Base-by-base conservation (phyloP, 1,140 invertebrate species). In the Cyclargus thomasi region DNA sequence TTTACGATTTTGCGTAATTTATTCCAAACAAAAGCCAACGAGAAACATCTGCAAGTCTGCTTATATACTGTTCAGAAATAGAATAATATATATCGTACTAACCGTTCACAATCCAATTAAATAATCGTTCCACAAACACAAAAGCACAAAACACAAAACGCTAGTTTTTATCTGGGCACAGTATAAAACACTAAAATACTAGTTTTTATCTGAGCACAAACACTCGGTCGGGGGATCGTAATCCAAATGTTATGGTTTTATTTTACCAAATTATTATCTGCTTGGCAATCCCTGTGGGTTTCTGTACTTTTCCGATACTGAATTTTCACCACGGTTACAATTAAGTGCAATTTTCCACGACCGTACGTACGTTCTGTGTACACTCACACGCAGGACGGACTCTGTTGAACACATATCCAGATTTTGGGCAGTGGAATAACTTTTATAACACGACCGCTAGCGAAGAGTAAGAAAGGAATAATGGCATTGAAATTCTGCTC, bases 31-130 rank as follows among this genome's bases (percentile, higher is more conserved):
- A 18, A 59, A 20, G 55, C 20, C 20, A 59, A 59, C 20, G 18
- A 21, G 55, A 20, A 59, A 59, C 55, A 59, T 59, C 55, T 59
- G 55, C 55, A 59, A 20, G 55, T 59, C 17, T 59, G 55, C 18
- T 59, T 11, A 2, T 59, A 59, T 21, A 59, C 55, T 59, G 20
- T 59, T 59, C 55, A 59, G 20, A 59, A 59, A 59, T 59, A 59
- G 55, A 59, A 59, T 59, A 20, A 59, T 4, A 21, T 59, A 59
- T 20, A 18, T 21, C 20, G 11, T 59, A 59, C 55, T 20, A 22
- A 59, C 55, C 55, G 17, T 59, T 59, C 1, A 20, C n/a, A 55
- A 55, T 59, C 55, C 55, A 59, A 18, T 59, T 18, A 17, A n/a
- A 10, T 55, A 18, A 59, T 21, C 8, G 14, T 47, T 47, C 10